Percentiles rank a stretch among this genome's conserved stretches.
phyloP scores from a whole-genome alignment of 2,888 invertebrate species.

The Pseudococcus longispinus region DNA sequence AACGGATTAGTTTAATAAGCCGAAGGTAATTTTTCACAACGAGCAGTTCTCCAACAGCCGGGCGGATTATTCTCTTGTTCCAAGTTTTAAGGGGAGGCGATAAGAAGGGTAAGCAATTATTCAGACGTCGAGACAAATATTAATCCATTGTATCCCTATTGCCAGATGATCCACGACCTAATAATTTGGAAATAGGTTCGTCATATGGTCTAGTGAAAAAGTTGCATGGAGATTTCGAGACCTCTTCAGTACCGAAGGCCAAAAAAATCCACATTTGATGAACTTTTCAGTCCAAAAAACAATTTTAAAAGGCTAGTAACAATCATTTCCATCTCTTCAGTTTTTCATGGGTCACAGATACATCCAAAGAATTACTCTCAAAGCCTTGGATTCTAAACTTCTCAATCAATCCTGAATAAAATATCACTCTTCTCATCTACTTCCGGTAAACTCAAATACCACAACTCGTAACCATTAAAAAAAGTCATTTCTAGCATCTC shows the following conservation, averaged over 20 bases:
- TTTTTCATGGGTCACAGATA: neutral
- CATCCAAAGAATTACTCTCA: neutral
- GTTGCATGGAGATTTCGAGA: neutral
- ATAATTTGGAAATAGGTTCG: neutral
- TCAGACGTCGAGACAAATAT: neutral
- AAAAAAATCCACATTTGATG: too few relatives aligned
- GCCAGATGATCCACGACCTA: neutral
- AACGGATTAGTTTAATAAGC: slow-evolving; percentile 18
- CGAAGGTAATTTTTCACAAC: slow-evolving; percentile 2
- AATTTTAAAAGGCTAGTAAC: too few relatives aligned
- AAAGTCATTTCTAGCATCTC: neutral
- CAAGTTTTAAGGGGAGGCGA: neutral
- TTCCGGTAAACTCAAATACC: too few relatives aligned
- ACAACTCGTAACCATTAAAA: neutral
- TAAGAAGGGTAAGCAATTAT: neutral
- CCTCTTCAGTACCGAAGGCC: too few relatives aligned
- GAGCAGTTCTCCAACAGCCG: neutral
- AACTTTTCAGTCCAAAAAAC: too few relatives aligned
- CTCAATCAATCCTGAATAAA: neutral
- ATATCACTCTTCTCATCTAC: neutral
- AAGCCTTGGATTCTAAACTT: too few relatives aligned
- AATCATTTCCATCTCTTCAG: neutral
- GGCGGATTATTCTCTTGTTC: neutral
- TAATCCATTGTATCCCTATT: neutral
- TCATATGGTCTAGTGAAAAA: neutral